These are phyloP conservation scores for Pteronotus mesoamericanus DNA, from an alignment of 2,797 vertebrate species.

Conservation along the genomic window DNA sequence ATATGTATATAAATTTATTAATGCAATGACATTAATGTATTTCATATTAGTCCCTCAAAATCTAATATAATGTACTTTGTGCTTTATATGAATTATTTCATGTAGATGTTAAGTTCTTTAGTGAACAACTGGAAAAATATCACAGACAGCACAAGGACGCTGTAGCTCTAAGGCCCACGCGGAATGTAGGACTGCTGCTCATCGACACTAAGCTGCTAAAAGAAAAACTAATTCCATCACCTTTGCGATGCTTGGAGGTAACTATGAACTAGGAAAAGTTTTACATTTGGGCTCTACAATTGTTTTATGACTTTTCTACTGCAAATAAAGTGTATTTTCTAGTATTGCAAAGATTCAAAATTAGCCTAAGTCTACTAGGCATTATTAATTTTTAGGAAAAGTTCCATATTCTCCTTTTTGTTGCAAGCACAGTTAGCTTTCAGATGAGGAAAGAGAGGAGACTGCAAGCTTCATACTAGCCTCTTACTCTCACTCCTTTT, in stretches of 20 bases:
- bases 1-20: background rate
- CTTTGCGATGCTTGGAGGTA: constrained; percentile 87
- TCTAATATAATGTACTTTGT: background rate
- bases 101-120: constrained; percentile 86
- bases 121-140: constrained; percentile 84
- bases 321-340: background rate
- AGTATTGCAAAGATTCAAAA: background rate
- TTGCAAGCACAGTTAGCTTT: background rate
- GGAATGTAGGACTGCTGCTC: constrained; percentile 86
- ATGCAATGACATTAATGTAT: background rate
- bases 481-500: background rate
- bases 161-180: constrained; percentile 81
- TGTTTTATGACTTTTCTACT: background rate
- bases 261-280: constrained; percentile 19
- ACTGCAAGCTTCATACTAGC: background rate
- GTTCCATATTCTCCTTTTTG: background rate
- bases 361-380: background rate
- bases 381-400: background rate
- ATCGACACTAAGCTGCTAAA: constrained; percentile 87
- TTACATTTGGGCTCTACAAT: background rate
- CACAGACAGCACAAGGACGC: constrained; percentile 84
- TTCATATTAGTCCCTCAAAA: constrained; percentile 4
- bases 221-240: constrained; percentile 86
- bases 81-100: constrained; percentile 16
- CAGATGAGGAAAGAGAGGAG: background rate